Conservation (phyloP, 2,797 vertebrate genomes). For the Peromyscus eremicus region DNA sequence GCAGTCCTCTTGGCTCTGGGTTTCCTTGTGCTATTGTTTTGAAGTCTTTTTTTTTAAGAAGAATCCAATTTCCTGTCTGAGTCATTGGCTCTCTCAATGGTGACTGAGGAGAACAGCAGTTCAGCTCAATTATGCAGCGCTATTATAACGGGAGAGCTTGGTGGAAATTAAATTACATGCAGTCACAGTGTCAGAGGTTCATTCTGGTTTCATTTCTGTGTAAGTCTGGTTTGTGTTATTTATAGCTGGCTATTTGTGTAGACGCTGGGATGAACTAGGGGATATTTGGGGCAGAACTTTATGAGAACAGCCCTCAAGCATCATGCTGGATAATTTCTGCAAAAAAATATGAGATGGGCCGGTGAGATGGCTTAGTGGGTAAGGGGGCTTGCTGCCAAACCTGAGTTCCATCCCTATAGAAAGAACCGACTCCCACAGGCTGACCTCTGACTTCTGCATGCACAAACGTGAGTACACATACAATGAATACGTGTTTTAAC, state of each 20-base stretch:
- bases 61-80: constrained; percentile 69
- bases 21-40: constrained; percentile 61
- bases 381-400: neutral
- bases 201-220: constrained; percentile 60
- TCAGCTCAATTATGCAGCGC: constrained; percentile 68
- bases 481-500: neutral
- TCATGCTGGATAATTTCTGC: neutral
- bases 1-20: neutral
- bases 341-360: neutral
- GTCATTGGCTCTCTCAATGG: constrained; percentile 43
- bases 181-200: constrained; percentile 53
- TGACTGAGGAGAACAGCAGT: constrained; percentile 67
- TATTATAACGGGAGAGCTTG: constrained; percentile 37
- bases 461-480: neutral
- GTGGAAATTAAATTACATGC: constrained; percentile 49
- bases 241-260: constrained; percentile 48
- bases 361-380: neutral
- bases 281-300: neutral
- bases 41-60: constrained; percentile 52
- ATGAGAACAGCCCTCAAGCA: neutral
- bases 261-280: neutral
- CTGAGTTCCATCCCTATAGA: neutral
- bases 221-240: constrained; percentile 65
- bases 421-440: neutral
- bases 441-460: neutral